These are phyloP conservation scores for Sitta europaea DNA, from an alignment of 2,113 vertebrate genomes.

Conservation along the genomic window DNA sequence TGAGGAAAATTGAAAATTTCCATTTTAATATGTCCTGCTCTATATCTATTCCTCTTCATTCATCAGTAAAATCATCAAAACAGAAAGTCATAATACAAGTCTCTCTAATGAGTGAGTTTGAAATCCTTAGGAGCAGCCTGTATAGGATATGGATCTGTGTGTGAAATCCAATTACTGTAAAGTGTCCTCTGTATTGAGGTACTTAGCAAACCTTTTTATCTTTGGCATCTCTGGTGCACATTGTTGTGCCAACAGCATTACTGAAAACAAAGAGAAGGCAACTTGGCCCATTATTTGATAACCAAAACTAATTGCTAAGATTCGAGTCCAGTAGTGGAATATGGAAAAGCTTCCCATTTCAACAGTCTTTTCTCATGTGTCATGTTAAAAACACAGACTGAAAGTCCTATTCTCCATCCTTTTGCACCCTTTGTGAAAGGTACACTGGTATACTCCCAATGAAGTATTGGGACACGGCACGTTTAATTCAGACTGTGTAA, in stretches of 20 bases:
- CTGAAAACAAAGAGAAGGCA: conserved; percentile 2
- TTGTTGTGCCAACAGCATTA: not conserved
- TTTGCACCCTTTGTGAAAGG: not conserved
- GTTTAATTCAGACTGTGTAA: not conserved
- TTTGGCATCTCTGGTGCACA: not conserved
- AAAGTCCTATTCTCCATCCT: not conserved
- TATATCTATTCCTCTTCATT: not conserved
- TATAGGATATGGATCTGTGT: not conserved
- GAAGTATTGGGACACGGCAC: not conserved
- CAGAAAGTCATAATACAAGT: not conserved
- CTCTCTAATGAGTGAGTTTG: not conserved
- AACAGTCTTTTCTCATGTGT: not conserved
- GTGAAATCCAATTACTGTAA: not conserved
- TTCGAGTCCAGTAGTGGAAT: not conserved
- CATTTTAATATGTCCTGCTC: not conserved
- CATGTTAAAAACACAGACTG: not conserved
- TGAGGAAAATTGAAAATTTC: not conserved
- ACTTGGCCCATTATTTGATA: not conserved
- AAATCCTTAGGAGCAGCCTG: not conserved
- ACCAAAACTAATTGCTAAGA: not conserved
- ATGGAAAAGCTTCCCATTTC: not conserved
- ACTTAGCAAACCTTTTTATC: not conserved
- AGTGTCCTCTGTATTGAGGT: not conserved
- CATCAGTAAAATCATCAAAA: not conserved
- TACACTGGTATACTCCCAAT: not conserved